These are phyloP conservation scores for Noctilio leporinus DNA, from an alignment of 2,113 vertebrate species.

Conservation along the genomic window DNA sequence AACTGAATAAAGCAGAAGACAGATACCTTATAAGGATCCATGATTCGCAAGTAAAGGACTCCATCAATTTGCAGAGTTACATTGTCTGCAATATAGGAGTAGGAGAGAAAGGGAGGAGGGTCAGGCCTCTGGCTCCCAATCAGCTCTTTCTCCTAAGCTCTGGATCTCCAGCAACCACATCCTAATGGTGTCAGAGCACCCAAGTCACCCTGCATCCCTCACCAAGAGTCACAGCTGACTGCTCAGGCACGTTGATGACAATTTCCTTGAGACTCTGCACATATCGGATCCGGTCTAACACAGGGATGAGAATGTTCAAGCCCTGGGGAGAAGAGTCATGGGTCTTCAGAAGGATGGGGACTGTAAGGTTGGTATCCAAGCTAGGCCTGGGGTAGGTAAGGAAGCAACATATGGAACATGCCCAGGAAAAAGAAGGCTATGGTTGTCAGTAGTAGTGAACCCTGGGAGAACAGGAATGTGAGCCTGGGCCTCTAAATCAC, in stretches of 20 bases:
- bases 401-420: background rate
- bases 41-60: conserved; percentile 93
- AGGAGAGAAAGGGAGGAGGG: background rate
- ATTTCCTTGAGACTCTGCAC: conserved; percentile 99
- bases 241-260: conserved; percentile 96
- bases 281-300: conserved; percentile 91
- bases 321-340: conserved; percentile 80
- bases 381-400: background rate
- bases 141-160: background rate
- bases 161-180: background rate
- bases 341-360: background rate
- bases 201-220: conserved; percentile 53
- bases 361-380: background rate
- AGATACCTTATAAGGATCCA: conserved; percentile 94
- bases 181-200: background rate
- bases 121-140: background rate
- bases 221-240: conserved; percentile 94
- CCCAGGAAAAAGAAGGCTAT: background rate
- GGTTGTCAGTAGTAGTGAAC: background rate
- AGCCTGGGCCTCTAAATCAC: background rate
- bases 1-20: background rate
- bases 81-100: conserved; percentile 83
- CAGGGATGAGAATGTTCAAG: conserved; percentile 93
- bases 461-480: background rate
- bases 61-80: conserved; percentile 97